phyloP scores from a whole-genome alignment of 2,797 vertebrate species.

The Hoplostethus mediterraneus region DNA sequence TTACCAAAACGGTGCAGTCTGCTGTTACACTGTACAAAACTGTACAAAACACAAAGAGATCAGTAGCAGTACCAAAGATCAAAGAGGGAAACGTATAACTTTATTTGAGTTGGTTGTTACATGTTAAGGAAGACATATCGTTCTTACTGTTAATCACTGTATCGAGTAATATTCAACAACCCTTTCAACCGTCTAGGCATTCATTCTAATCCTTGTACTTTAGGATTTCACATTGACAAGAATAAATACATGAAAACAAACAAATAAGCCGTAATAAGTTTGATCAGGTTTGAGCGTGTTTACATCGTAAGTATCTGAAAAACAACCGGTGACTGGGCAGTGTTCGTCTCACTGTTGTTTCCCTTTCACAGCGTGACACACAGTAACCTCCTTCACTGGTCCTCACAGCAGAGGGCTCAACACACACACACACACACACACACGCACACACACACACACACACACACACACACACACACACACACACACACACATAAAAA shows the following conservation, averaged over 20 bases:
- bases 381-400: slow-evolving; percentile 33
- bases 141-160: slow-evolving; percentile 34
- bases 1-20: too few relatives aligned
- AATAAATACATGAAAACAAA: slow-evolving; percentile 74
- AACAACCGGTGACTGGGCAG: slow-evolving; percentile 20
- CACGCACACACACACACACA: slow-evolving; percentile 7
- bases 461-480: slow-evolving; percentile 13
- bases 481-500: slow-evolving; percentile 5
- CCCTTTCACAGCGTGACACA: background rate
- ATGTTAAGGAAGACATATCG: slow-evolving; percentile 62
- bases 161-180: too few relatives aligned
- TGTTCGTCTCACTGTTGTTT: slow-evolving; percentile 21
- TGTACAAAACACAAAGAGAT: background rate
- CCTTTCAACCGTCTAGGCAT: too few relatives aligned
- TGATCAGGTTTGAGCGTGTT: slow-evolving; percentile 16
- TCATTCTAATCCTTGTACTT: slow-evolving; percentile 35
- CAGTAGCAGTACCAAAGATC: background rate
- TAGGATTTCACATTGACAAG: slow-evolving; percentile 51
- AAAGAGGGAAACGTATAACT: slow-evolving; percentile 56
- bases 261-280: slow-evolving; percentile 22
- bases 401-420: slow-evolving; percentile 7
- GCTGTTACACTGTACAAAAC: background rate
- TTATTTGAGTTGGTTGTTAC: slow-evolving; percentile 72
- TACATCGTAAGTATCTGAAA: slow-evolving; percentile 45
- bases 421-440: slow-evolving; percentile 1